phyloP scores from a whole-genome alignment of 2,888 invertebrate species.

The Nomada flava region DNA sequence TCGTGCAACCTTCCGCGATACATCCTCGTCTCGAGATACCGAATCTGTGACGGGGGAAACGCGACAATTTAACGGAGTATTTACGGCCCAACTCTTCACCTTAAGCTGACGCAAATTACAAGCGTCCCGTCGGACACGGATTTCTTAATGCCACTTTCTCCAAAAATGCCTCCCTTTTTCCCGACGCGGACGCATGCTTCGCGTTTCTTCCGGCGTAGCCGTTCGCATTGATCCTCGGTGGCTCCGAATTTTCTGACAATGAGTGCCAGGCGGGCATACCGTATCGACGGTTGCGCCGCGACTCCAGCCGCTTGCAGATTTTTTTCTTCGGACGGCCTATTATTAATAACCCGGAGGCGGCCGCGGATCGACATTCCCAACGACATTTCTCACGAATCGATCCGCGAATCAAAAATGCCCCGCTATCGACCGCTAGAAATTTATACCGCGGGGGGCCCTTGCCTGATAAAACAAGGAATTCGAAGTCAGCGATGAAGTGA shows the following conservation, averaged over 20 bases:
- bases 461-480: constrained; percentile 68
- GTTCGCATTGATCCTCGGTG: not conserved
- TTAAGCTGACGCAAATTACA: not conserved
- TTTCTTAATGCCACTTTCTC: not conserved
- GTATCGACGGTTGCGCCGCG: constrained; percentile 12
- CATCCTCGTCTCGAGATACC: not conserved
- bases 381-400: constrained; percentile 59
- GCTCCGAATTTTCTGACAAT: not conserved
- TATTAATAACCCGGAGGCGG: constrained; percentile 56
- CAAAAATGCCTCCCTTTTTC: not conserved
- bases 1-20: not conserved
- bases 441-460: constrained; percentile 48
- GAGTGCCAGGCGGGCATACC: constrained; percentile 1
- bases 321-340: constrained; percentile 24
- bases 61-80: not conserved
- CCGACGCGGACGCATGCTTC: not conserved
- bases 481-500: constrained; percentile 67
- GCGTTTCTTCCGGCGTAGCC: not conserved
- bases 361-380: constrained; percentile 54
- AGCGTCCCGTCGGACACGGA: too few relatives aligned
- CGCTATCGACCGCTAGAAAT: constrained; percentile 56
- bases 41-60: not conserved
- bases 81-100: too few relatives aligned
- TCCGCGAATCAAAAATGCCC: constrained; percentile 33
- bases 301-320: constrained; percentile 19